Percentiles rank a stretch among this genome's conserved stretches.
Conservation (phyloP, 2,888 invertebrate species). For the Drosophila nr. perissopoda region DNA sequence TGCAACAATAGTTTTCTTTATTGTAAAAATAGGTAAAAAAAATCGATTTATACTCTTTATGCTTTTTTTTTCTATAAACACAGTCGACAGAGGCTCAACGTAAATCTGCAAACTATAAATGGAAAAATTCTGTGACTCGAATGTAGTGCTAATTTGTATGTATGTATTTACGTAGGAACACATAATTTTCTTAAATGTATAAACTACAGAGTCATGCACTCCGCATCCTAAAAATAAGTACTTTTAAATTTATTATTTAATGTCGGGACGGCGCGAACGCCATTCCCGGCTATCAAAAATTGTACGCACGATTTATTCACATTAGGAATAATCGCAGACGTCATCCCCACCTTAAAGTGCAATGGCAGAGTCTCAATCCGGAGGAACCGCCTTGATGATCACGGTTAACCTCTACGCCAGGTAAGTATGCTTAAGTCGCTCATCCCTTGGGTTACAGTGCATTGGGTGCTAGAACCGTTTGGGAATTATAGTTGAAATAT, state of each 20-base stretch:
- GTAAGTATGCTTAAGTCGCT: slow-evolving; percentile 69
- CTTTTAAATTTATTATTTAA: slow-evolving; percentile 11
- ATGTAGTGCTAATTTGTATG: background rate
- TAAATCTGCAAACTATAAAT: background rate
- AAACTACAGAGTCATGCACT: background rate
- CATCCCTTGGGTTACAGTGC: background rate
- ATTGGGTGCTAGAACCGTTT: slow-evolving; percentile 12
- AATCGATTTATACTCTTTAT: background rate
- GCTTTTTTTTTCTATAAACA: background rate
- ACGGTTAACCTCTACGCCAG: slow-evolving; percentile 82
- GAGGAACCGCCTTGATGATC: slow-evolving; percentile 66
- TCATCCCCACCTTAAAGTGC: slow-evolving; percentile 49
- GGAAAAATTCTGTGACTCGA: background rate
- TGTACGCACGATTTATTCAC: slow-evolving; percentile 61
- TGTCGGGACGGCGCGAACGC: slow-evolving; percentile 87
- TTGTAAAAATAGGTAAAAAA: background rate
- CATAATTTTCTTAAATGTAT: background rate
- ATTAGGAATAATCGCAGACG: slow-evolving; percentile 68
- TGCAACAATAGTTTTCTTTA: background rate
- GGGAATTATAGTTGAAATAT: slow-evolving; percentile 11
- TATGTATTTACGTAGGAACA: background rate
- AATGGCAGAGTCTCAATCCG: slow-evolving; percentile 30
- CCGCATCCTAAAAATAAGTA: accelerated
- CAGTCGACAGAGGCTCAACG: background rate
- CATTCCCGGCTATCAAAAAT: slow-evolving; percentile 87